These are phyloP conservation scores for Ditylenchus weischeri DNA, from an alignment of 2,888 invertebrate species.

Conservation along the genomic window DNA sequence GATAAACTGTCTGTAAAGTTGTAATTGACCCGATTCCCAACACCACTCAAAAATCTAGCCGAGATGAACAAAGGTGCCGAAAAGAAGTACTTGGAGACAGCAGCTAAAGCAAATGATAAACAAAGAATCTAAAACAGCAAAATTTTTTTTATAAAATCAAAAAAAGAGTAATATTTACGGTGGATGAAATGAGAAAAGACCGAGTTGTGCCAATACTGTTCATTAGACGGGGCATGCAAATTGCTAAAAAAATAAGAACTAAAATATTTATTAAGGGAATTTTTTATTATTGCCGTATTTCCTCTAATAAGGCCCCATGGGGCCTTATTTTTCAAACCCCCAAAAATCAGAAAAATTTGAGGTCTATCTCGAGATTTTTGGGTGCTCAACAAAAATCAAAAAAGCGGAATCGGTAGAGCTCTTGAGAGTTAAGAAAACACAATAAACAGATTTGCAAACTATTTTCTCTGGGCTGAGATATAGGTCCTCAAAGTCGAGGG, in stretches of 20 bases:
- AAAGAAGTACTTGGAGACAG: conserved; percentile 23
- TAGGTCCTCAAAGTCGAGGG: no score
- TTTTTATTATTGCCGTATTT: no score
- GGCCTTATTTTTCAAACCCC: no score
- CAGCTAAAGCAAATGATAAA: conserved; percentile 19
- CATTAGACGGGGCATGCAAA: conserved; percentile 27
- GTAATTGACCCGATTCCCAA: conserved; percentile 49
- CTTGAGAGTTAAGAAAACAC: no score
- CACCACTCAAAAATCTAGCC: conserved; percentile 38
- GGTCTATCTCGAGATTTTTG: no score
- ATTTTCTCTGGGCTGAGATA: no score
- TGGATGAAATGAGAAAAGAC: conserved; percentile 34
- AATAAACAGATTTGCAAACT: no score
- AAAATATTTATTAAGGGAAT: no score
- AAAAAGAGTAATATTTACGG: neutral
- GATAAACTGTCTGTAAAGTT: conserved; percentile 45
- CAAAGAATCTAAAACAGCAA: conserved; percentile 17
- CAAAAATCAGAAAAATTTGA: no score
- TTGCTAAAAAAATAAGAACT: conserved; percentile 18
- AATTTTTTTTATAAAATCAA: neutral
- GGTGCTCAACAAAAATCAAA: no score
- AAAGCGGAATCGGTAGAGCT: no score
- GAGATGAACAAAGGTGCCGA: conserved; percentile 41
- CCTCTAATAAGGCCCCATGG: no score
- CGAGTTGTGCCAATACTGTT: conserved; percentile 26